Conservation (phyloP, 1,140 invertebrate species). For the Tetraneura akinire region DNA sequence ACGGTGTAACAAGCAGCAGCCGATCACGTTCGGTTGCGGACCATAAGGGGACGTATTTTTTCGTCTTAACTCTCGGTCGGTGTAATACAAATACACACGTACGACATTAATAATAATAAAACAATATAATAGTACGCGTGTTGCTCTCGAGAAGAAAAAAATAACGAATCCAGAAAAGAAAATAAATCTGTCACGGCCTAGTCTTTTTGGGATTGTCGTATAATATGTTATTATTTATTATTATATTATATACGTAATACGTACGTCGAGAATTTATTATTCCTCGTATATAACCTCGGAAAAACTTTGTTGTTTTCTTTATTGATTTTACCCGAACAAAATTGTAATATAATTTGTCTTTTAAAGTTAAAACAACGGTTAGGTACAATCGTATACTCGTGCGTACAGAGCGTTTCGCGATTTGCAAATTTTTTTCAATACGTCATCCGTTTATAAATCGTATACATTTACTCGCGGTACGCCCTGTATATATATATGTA, state of each 20-base stretch:
- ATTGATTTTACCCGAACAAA: neutral
- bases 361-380: no score
- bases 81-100: no score
- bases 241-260: neutral
- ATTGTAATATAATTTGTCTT: no score
- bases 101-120: no score
- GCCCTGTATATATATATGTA: no score
- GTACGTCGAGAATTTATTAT: neutral
- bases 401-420: no score
- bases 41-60: neutral
- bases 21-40: no score
- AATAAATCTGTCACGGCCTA: slow-evolving; percentile 13
- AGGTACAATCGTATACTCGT: no score
- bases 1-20: neutral
- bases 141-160: neutral
- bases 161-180: neutral
- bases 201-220: neutral
- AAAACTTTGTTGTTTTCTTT: slow-evolving; percentile 10
- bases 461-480: no score
- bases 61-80: neutral
- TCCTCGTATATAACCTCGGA: neutral
- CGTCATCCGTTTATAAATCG: no score
- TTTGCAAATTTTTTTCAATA: no score
- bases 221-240: neutral
- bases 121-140: neutral